A percentile compares a stretch with the other conserved stretches of the same genome.
Evolutionary conservation across 1,140 invertebrate genomes (phyloP).

Genomic region (Drosophila trapezifrons): DNA sequence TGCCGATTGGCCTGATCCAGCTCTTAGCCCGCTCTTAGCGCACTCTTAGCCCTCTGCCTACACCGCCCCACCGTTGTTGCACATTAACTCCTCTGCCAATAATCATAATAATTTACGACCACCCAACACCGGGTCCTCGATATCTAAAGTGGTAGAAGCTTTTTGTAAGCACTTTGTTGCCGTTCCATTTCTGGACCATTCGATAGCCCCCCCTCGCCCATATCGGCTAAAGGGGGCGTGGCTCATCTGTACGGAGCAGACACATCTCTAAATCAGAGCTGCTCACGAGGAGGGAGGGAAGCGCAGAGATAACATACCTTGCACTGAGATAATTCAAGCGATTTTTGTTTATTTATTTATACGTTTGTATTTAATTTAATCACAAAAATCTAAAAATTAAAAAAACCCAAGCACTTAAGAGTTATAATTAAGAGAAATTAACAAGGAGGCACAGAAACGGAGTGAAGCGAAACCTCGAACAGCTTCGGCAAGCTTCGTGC

Average conservation of each 20-base stretch:
- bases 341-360: no score
- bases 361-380: no score
- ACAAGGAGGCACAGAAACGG: no score
- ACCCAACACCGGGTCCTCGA: constrained; percentile 57
- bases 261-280: constrained; percentile 38
- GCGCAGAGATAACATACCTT: not conserved
- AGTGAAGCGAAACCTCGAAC: no score
- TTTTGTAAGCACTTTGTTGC: constrained; percentile 70
- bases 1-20: constrained; percentile 61
- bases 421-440: no score
- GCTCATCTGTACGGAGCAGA: constrained; percentile 27
- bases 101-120: constrained; percentile 80
- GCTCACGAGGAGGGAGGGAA: not conserved
- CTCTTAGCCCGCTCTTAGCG: constrained; percentile 26
- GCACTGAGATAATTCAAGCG: constrained; percentile 3
- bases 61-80: constrained; percentile 41
- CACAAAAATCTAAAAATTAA: no score
- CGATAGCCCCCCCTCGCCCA: constrained; percentile 1
- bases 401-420: no score
- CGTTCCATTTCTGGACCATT: constrained; percentile 1
- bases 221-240: constrained; percentile 21
- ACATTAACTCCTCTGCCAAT: constrained; percentile 77
- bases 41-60: constrained; percentile 7
- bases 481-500: no score
- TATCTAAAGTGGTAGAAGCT: constrained; percentile 43